A percentile compares a stretch with the other conserved stretches of the same genome.
Evolutionary conservation across 2,797 vertebrate species (phyloP).

Genomic region (Anomalospiza imberbis): DNA sequence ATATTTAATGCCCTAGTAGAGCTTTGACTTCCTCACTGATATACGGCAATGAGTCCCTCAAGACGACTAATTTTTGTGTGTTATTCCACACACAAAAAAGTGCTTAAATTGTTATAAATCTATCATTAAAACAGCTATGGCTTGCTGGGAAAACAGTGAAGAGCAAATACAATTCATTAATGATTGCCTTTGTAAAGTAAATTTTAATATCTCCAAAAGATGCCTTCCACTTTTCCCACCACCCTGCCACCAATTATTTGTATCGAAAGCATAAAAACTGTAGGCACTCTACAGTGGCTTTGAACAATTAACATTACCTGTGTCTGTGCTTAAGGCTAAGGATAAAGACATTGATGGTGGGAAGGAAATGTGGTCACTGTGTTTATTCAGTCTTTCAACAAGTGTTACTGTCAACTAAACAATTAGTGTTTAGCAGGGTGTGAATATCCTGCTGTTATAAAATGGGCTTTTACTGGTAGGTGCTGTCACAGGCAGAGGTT

Average conservation of each 20-base stretch:
- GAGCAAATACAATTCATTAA: background rate
- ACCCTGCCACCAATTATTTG: background rate
- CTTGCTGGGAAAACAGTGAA: background rate
- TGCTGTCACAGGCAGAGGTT: background rate
- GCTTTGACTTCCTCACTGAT: background rate
- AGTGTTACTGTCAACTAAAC: background rate
- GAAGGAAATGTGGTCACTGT: background rate
- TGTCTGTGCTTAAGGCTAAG: background rate
- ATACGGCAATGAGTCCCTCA: background rate
- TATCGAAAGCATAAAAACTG: background rate
- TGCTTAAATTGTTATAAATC: background rate
- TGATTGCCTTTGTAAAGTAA: background rate
- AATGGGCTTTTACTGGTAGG: background rate
- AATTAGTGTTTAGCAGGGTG: background rate
- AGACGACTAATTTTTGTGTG: background rate
- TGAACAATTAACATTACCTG: background rate
- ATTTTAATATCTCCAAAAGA: background rate
- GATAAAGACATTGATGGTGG: background rate
- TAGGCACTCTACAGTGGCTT: background rate
- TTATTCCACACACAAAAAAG: background rate
- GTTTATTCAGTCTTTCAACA: background rate
- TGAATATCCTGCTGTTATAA: background rate
- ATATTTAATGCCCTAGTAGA: background rate
- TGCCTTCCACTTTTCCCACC: background rate
- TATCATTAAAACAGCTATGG: background rate